Evolutionary conservation across 2,113 vertebrate genomes (phyloP).

Genomic region (Ciconia stormi): DNA sequence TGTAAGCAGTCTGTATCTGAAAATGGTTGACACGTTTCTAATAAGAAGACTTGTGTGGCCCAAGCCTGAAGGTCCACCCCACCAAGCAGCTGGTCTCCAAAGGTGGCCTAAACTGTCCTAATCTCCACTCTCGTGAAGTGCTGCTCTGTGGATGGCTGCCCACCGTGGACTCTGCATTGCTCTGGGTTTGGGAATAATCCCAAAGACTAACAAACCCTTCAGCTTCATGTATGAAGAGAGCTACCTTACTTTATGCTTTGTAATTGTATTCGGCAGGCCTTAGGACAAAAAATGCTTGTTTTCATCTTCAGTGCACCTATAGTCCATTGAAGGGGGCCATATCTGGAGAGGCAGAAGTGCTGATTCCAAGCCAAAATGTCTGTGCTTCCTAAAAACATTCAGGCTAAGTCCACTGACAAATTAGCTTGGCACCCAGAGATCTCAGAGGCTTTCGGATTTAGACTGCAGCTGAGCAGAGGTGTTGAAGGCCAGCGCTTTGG

Average conservation of each 20-base stretch:
- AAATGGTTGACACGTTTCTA: not conserved
- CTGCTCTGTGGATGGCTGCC: not conserved
- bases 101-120: not conserved
- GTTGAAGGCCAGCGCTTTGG: not conserved
- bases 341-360: not conserved
- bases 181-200: not conserved
- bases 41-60: not conserved
- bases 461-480: not conserved
- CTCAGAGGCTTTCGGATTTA: not conserved
- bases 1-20: not conserved
- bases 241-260: not conserved
- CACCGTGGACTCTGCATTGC: not conserved
- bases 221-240: not conserved
- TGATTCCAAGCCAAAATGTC: not conserved
- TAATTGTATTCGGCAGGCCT: not conserved
- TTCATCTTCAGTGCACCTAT: not conserved
- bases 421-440: not conserved
- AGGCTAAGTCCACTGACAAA: not conserved
- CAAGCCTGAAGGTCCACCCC: not conserved
- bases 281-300: not conserved
- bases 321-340: fast-evolving
- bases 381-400: not conserved
- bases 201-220: not conserved
- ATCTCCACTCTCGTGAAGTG: not conserved
- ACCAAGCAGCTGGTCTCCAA: not conserved